Conservation (phyloP, 1,140 invertebrate genomes). For the Wasmannia auropunctata region DNA sequence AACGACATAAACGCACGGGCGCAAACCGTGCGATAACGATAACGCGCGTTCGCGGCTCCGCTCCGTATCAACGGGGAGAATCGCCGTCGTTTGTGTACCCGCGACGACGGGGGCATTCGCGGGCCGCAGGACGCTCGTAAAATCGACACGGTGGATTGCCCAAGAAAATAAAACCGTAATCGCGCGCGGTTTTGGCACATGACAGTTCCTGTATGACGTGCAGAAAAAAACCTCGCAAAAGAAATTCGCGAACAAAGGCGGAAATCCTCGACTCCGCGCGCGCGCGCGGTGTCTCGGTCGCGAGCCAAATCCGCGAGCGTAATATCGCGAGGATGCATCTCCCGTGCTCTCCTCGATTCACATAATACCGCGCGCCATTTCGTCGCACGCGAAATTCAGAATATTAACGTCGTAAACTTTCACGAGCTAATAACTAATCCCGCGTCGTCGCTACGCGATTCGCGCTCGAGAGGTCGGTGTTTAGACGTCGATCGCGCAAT, state of each 20-base stretch:
- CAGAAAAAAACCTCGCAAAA: background rate
- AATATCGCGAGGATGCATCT: background rate
- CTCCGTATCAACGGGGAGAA: conserved; percentile 47
- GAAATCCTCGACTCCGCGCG: background rate
- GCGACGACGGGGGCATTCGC: conserved; percentile 4
- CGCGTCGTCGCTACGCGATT: conserved; percentile 4
- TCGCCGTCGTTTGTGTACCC: conserved; percentile 13
- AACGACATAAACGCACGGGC: conserved; percentile 11
- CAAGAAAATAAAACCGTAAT: conserved; percentile 45
- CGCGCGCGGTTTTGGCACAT: background rate
- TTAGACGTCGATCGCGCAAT: conserved; percentile 18
- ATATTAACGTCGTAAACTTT: conserved; percentile 44
- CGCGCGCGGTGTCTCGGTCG: background rate
- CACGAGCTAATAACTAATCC: conserved; percentile 38
- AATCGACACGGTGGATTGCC: conserved; percentile 42
- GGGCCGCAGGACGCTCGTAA: conserved; percentile 27
- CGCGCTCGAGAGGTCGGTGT: background rate
- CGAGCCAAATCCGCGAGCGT: background rate
- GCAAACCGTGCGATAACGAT: conserved; percentile 43
- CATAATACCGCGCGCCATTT: conserved; percentile 35
- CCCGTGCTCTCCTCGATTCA: background rate
- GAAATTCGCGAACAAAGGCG: background rate
- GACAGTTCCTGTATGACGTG: background rate
- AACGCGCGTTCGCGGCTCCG: conserved; percentile 16
- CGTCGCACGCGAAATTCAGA: conserved; percentile 16